Conservation (phyloP, 2,797 vertebrate species). For the Jordanella pulchra region DNA sequence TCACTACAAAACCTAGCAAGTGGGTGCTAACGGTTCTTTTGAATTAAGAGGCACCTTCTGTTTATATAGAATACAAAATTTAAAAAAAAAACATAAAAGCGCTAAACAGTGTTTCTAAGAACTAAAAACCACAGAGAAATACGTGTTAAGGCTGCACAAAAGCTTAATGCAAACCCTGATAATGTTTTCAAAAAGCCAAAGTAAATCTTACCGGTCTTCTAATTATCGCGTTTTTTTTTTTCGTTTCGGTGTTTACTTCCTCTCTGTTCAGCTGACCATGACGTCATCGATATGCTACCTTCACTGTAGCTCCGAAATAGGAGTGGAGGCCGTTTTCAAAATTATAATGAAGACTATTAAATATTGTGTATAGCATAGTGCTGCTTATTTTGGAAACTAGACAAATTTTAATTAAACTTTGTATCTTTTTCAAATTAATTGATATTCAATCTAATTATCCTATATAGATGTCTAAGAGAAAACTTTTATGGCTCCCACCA, state of each 20-base stretch:
- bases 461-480: not conserved
- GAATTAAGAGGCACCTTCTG: not conserved
- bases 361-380: not conserved
- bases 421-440: not conserved
- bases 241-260: slow-evolving; percentile 63
- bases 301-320: not conserved
- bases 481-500: too few relatives aligned
- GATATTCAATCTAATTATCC: too few relatives aligned
- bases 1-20: not conserved
- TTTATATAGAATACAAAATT: not conserved
- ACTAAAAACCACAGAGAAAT: not conserved
- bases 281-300: slow-evolving; percentile 20
- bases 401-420: not conserved
- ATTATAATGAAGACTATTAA: not conserved
- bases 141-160: fast-evolving
- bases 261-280: slow-evolving; percentile 36
- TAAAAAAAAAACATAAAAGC: not conserved
- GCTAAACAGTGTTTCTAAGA: not conserved
- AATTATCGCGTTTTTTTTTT: not conserved
- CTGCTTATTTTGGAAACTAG: not conserved
- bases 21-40: not conserved
- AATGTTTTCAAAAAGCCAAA: fast-evolving
- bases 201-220: slow-evolving; percentile 4
- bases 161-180: fast-evolving
- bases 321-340: not conserved